These are phyloP conservation scores for Pteropus rufus DNA, from an alignment of 2,797 vertebrate species.

Conservation along the genomic window DNA sequence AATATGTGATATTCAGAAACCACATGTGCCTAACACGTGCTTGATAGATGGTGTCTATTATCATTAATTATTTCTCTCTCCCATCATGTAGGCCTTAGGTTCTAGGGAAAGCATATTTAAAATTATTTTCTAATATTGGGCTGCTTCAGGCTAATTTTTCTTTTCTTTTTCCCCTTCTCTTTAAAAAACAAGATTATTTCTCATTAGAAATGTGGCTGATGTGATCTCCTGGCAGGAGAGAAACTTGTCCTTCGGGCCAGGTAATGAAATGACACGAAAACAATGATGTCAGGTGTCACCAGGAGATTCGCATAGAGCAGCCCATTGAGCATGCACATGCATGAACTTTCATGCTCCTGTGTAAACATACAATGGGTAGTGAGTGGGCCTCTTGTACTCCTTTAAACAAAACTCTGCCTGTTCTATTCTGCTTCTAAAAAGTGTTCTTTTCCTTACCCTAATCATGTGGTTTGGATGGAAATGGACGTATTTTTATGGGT, in stretches of 20 bases:
- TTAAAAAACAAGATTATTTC: constrained; percentile 19
- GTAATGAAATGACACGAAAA: not conserved
- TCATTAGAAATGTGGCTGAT: not conserved
- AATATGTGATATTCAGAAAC: not conserved
- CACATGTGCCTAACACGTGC: not conserved
- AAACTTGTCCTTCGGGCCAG: not conserved
- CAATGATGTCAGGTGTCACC: not conserved
- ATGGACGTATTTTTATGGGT: not conserved
- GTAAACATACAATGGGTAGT: not conserved
- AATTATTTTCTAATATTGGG: not conserved
- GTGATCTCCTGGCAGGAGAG: not conserved
- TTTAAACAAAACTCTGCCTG: not conserved
- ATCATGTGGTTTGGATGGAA: not conserved
- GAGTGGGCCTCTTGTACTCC: not conserved
- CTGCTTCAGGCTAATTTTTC: not conserved
- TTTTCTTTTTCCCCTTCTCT: not conserved
- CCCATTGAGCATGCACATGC: not conserved
- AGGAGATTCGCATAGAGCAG: not conserved
- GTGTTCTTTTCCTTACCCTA: not conserved
- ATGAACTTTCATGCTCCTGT: not conserved
- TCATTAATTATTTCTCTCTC: not conserved
- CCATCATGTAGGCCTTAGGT: not conserved
- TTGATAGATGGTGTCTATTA: not conserved
- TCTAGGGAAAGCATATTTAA: not conserved
- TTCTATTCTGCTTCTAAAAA: not conserved